Evolutionary conservation across 2,888 invertebrate species (phyloP), one percentile per base, ranked within the genome.

Genomic region (Eupithecia vulgata): DNA sequence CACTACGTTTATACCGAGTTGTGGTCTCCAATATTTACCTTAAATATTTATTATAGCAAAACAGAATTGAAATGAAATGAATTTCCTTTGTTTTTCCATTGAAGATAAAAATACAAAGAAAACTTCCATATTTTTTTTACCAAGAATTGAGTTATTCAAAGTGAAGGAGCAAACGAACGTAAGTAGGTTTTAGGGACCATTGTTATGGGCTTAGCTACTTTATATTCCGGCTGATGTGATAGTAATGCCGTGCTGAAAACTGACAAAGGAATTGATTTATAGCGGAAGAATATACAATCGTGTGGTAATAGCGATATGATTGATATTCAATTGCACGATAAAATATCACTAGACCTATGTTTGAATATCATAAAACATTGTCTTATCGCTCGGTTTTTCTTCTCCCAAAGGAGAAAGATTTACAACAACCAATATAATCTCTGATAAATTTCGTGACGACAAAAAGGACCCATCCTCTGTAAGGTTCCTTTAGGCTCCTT

Each of bases 141-240:
- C 25, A 48, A 30, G 37, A 68, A 68, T 68, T 74, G 52, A 62
- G 35, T 59, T 68, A 64, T 59, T 70, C 52, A 45, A 64, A 70
- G 57, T 74, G 48, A 67, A 67, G 37, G 30, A 48, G 15, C 59
- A 69, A 67, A n/a, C 17, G 12, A 30, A 70, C 45, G 64, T 42
- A 65, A 64, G 67, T 68, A 35, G 15, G 40, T 48, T 73, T 64
- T 57, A 45, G 37, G 35, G 21, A 21, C 57, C 59, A 70, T 71
- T 65, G 59, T 71, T 70, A 21, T 25, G n/a, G 35, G 37, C 35
- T 64, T 45, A 57, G 48, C 15, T 69, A 42, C 59, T 61, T 61
- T 34, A 61, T 61, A 61, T 61, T 61, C 30, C 12, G 30, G 15
- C 57, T 61, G 61, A 57, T 57, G 21, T 21, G 52, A 52, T 21